Percentiles rank a stretch among this genome's conserved stretches.
These are phyloP conservation scores for Hyles lineata DNA, from an alignment of 2,888 invertebrate species.

Conservation along the genomic window DNA sequence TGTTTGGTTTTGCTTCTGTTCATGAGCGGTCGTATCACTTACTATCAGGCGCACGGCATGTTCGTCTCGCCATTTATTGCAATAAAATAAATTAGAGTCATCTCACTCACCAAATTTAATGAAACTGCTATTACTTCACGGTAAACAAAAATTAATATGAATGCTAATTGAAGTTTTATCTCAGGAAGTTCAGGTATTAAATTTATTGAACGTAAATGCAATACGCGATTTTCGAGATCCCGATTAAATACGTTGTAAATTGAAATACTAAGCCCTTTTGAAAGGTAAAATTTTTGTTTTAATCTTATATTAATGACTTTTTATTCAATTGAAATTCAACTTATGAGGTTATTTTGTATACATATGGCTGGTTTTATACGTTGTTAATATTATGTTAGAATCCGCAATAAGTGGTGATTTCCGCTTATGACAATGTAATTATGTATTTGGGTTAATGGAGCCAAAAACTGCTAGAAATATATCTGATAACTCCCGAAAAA, in stretches of 20 bases:
- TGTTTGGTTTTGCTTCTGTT: too few relatives aligned
- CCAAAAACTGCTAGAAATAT: not conserved
- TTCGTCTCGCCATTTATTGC: too few relatives aligned
- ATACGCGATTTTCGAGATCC: constrained; percentile 35
- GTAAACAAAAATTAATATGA: not conserved
- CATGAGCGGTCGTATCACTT: too few relatives aligned
- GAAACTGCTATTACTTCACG: not conserved
- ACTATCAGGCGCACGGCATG: too few relatives aligned
- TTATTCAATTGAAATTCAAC: not conserved
- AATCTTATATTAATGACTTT: constrained; percentile 27
- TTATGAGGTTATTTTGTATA: not conserved
- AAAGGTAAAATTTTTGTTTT: constrained; percentile 36
- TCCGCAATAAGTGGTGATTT: too few relatives aligned
- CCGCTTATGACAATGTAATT: not conserved
- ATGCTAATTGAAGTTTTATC: not conserved
- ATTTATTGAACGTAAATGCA: constrained; percentile 7
- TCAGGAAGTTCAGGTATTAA: not conserved
- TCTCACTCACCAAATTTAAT: not conserved
- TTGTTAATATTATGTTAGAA: too few relatives aligned
- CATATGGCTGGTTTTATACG: too few relatives aligned
- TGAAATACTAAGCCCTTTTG: constrained; percentile 46
- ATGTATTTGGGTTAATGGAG: not conserved
- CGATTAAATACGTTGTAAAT: constrained; percentile 46
- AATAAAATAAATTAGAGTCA: too few relatives aligned
- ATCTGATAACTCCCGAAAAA: not conserved